Evolutionary conservation across 1,140 invertebrate species (phyloP), one percentile per base, ranked within the genome.

Genomic region (Sarcophaga peregrina): DNA sequence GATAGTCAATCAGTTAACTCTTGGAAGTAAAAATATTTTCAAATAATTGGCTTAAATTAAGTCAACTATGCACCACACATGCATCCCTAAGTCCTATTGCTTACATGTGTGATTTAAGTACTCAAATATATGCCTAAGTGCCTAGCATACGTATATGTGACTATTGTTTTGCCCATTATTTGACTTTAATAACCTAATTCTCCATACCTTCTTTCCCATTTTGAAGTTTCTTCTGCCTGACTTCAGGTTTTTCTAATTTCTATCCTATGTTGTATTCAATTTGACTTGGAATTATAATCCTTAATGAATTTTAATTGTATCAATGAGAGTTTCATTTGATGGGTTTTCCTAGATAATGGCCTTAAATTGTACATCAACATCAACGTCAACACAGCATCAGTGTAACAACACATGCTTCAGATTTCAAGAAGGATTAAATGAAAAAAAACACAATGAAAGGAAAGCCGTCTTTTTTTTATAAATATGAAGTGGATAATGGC

Each of bases 201-300:
- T 58, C 15, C 25, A 37, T 37, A 37, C 15, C n/a, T 13, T 13
- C 3, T 58, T n/a, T 58, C 52, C n/a, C n/a, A n/a, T n/a, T n/a
- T n/a, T n/a, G n/a, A n/a, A n/a, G n/a, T n/a, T n/a, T 58, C 54
- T 58, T 6, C 54, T 37, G 25, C 25, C 6, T 68, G 62, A 68
- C 58, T 81, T 81, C n/a, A 9, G 6, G 20, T 80, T 37, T 80
- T 58, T 80, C 5, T n/a, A n/a, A n/a, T n/a, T 58, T 80, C 6
- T 80, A 3, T 47, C 37, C 48, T n/a, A n/a, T 20, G 3, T 9
- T 58, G 37, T 50, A 72, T 17, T 68, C 80, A 46, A n/a, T 81
- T 81, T 81, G 80, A 81, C 80, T 81, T 81, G 25, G 25, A 37
- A 68, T 81, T 81, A 72, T 81, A 81, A 81, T 81, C 80, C 62